Base-by-base conservation (phyloP, 2,797 vertebrate genomes). In the Pangasius krempfi region DNA sequence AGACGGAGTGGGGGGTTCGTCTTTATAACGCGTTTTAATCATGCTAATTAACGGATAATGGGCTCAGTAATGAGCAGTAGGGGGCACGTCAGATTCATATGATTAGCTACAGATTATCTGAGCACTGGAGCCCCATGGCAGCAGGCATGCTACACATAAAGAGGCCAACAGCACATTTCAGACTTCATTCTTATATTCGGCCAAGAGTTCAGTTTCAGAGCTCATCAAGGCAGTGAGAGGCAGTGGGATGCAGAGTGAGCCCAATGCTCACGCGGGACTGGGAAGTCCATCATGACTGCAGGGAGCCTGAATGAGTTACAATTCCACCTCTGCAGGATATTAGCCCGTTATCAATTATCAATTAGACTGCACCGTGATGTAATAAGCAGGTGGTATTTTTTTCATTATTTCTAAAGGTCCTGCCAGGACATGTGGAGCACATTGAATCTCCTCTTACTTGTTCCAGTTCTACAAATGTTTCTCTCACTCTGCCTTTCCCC, bases 1-100 rank as follows among this genome's bases (percentile, higher is more conserved):
- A 68, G 93, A 93, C 93, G 90, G 92, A 91, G 91, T 93, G 91
- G 94, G 93, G 94, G 92, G 92, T 86, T 85, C 92, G 82, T 94
- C 92, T 95, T 94, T 94, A 93, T 95, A 95, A 96, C 94, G 90
- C 91, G 85, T 95, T 94, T 96, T 96, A 96, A 96, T 96, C 95
- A 96, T 96, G 95, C 95, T 96, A 96, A 96, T 96, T 96, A 96
- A 95, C 94, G 95, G 95, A 96, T 96, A 96, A 96, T 96, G 94
- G 95, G 92, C 92, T 93, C 91, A 89, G 94, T 96, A 96, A 96
- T 95, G 95, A 96, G 95, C 93, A 93, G 94, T 91, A 78, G 93
- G 94, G 94, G 94, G 94, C 93, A 94, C 5, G n/a, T 94, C 93
- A 94, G 94, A 95, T 95, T 96, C 93, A 93, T 94, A 93, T 93